Conservation (phyloP, 2,888 invertebrate genomes). For the Syrista parreyssii region DNA sequence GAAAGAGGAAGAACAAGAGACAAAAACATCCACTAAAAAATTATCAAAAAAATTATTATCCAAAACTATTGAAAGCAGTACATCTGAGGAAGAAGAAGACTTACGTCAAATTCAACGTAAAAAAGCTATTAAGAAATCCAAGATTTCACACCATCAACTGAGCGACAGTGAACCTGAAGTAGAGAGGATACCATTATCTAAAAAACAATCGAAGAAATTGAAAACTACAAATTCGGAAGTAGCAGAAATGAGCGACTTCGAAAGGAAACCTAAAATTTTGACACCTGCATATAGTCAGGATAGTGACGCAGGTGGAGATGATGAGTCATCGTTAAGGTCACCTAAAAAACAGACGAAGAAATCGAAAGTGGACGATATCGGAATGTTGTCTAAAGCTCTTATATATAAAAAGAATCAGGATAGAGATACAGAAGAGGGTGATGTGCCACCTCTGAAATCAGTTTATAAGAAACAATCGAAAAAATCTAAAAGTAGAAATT, state of each 20-base stretch:
- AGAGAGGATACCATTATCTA: slow-evolving; percentile 6
- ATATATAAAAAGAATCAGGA: slow-evolving; percentile 17
- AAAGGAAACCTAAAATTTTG: too few species aligned
- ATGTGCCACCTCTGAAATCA: background rate
- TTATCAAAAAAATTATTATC: too few species aligned
- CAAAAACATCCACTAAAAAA: too few species aligned
- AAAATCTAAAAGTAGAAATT: slow-evolving; percentile 15
- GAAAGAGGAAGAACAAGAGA: background rate
- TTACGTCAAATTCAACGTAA: too few species aligned
- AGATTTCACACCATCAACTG: too few species aligned
- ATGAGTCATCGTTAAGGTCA: slow-evolving; percentile 5
- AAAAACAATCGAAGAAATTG: background rate
- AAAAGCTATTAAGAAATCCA: too few species aligned
- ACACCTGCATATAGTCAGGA: too few species aligned
- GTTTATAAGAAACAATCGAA: slow-evolving; percentile 8
- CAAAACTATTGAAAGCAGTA: too few species aligned
- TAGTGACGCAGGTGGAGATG: too few species aligned
- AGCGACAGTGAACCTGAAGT: slow-evolving; percentile 17
- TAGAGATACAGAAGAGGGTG: slow-evolving; percentile 2
- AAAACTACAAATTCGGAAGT: too few species aligned
- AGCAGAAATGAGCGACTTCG: too few species aligned
- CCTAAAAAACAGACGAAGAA: slow-evolving; percentile 13
- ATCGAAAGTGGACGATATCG: background rate
- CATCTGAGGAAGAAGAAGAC: too few species aligned
- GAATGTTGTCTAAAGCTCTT: background rate